These are phyloP conservation scores for Mus minutoides DNA, from an alignment of 2,797 vertebrate species.

Conservation along the genomic window DNA sequence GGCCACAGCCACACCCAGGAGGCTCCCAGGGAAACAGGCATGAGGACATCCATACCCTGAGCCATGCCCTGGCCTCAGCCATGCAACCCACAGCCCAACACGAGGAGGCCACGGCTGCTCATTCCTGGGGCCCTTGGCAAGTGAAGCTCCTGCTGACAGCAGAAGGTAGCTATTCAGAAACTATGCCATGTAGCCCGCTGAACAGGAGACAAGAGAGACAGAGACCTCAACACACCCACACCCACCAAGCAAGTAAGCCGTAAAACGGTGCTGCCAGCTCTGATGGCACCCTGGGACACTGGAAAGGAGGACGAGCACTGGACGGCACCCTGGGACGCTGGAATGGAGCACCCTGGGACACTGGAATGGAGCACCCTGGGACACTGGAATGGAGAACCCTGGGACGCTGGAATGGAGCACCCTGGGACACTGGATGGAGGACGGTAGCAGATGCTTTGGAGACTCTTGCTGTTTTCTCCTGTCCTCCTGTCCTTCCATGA, in stretches of 20 bases:
- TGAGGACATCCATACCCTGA: neutral
- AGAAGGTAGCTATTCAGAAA: neutral
- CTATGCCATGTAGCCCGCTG: neutral
- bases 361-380: rapidly evolving
- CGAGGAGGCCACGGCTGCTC: neutral
- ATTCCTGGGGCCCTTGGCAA: neutral
- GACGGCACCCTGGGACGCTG: rapidly evolving
- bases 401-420: too few species aligned
- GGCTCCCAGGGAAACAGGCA: neutral
- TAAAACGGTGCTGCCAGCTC: rapidly evolving
- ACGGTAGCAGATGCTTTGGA: rapidly evolving
- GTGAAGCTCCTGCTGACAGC: neutral
- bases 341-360: rapidly evolving
- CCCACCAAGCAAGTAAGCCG: rapidly evolving
- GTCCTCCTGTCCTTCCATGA: neutral
- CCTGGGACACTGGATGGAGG: rapidly evolving
- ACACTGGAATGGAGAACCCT: too few species aligned
- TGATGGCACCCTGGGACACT: rapidly evolving
- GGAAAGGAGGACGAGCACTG: rapidly evolving
- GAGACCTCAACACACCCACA: neutral
- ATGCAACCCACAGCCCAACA: neutral
- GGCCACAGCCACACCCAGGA: neutral
- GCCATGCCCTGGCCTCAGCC: rapidly evolving
- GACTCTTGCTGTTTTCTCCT: rapidly evolving
- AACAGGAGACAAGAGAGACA: neutral